Conservation (phyloP, 2,113 vertebrate species). For the Dasypus novemcinctus region DNA sequence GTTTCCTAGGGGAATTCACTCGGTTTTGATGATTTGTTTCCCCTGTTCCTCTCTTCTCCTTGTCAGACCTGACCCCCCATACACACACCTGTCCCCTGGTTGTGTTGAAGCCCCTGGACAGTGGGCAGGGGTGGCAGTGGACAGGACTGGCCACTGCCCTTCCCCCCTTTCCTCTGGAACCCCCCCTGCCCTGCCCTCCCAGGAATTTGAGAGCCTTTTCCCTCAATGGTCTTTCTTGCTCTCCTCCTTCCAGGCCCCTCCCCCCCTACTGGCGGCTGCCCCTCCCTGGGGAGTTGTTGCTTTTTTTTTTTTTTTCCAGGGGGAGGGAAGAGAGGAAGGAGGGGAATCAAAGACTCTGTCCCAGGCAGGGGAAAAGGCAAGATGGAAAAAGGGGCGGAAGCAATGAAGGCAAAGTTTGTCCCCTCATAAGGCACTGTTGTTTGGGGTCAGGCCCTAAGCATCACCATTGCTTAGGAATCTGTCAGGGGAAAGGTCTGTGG, state of each 20-base stretch:
- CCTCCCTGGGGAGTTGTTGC: conserved; percentile 78
- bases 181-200: conserved; percentile 49
- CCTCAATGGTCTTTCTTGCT: conserved; percentile 47
- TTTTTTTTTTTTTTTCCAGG: conserved; percentile 61
- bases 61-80: conserved; percentile 62
- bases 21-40: conserved; percentile 77
- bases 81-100: conserved; percentile 51
- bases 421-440: conserved; percentile 34
- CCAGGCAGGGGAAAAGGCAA: conserved; percentile 33
- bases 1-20: conserved; percentile 74
- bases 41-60: conserved; percentile 67
- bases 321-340: conserved; percentile 71
- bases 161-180: conserved; percentile 11
- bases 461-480: conserved; percentile 32
- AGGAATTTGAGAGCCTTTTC: conserved; percentile 57
- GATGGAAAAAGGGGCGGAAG: conserved; percentile 47
- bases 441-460: conserved; percentile 55
- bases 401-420: conserved; percentile 20
- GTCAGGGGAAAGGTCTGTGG: conserved; percentile 36
- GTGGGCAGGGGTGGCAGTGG: conserved; percentile 64
- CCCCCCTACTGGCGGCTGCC: conserved; percentile 65
- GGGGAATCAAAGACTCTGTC: conserved; percentile 47
- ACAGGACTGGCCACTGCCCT: conserved; percentile 67
- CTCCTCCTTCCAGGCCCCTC: conserved; percentile 27
- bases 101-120: conserved; percentile 68